phyloP scores from a whole-genome alignment of 2,888 invertebrate genomes.

The Drosophila nr. perissopoda region DNA sequence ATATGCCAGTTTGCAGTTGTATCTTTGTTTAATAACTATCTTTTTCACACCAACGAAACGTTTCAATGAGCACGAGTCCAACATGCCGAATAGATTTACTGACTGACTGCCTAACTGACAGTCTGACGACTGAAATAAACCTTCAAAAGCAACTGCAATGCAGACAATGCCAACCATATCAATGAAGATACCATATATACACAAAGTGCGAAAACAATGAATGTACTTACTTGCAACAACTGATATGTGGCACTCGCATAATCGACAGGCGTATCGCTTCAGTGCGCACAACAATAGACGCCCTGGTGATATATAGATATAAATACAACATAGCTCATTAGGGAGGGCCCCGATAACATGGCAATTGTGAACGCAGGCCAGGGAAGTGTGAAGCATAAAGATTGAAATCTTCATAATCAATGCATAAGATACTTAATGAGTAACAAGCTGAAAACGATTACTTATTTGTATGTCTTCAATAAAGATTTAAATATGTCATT shows the following conservation, averaged over 20 bases:
- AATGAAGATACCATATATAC: slow-evolving; percentile 66
- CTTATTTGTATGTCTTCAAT: neutral
- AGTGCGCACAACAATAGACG: slow-evolving; percentile 51
- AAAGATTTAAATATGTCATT: neutral
- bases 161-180: slow-evolving; percentile 73
- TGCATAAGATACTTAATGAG: slow-evolving; percentile 5
- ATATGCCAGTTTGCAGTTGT: slow-evolving; percentile 29
- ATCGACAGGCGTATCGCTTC: slow-evolving; percentile 68
- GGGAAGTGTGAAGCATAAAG: slow-evolving; percentile 38
- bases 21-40: slow-evolving; percentile 53
- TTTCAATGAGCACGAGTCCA: slow-evolving; percentile 60
- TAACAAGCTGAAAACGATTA: neutral
- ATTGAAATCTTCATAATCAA: slow-evolving; percentile 36
- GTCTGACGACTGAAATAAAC: slow-evolving; percentile 65
- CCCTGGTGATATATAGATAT: slow-evolving; percentile 53
- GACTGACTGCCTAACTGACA: slow-evolving; percentile 37
- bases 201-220: slow-evolving; percentile 45
- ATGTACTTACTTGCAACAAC: slow-evolving; percentile 33
- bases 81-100: slow-evolving; percentile 27
- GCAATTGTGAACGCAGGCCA: slow-evolving; percentile 10
- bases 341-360: slow-evolving; percentile 11
- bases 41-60: slow-evolving; percentile 62
- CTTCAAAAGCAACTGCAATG: slow-evolving; percentile 67
- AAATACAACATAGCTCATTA: slow-evolving; percentile 45
- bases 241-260: slow-evolving; percentile 45